Percentiles rank a stretch among this genome's conserved stretches.
phyloP scores from a whole-genome alignment of 2,888 invertebrate species.

The Andrena flavipes region DNA sequence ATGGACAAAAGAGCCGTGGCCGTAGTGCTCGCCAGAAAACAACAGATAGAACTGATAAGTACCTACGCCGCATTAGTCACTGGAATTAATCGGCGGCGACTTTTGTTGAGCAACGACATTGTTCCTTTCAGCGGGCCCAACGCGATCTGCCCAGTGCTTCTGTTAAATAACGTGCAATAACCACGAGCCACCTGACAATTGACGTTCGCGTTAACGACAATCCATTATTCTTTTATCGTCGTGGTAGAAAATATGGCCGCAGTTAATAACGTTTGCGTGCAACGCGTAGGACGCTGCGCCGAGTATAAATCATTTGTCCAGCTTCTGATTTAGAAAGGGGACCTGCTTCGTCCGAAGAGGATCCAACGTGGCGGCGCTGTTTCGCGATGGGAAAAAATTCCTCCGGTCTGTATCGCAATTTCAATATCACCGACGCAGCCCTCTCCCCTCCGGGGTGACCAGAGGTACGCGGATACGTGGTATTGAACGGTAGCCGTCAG shows the following conservation, averaged over 20 bases:
- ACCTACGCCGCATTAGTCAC: constrained; percentile 56
- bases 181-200: not conserved
- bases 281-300: not conserved
- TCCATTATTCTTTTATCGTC: not conserved
- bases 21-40: constrained; percentile 9
- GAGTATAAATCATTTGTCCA: not conserved
- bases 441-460: constrained; percentile 47
- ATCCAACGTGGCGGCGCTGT: not conserved
- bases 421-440: constrained; percentile 43
- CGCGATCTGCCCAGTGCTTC: not conserved
- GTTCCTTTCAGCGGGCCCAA: constrained; percentile 5
- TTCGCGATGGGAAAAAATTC: constrained; percentile 16
- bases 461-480: constrained; percentile 56
- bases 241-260: not conserved
- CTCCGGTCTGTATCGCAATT: constrained; percentile 22
- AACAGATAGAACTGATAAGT: constrained; percentile 49
- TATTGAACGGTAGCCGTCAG: constrained; percentile 80
- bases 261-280: not conserved
- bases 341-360: not conserved
- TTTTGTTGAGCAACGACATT: constrained; percentile 42
- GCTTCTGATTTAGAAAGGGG: not conserved
- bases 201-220: not conserved
- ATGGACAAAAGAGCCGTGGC: constrained; percentile 31
- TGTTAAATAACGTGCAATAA: constrained; percentile 16
- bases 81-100: constrained; percentile 53